Evolutionary conservation across 92 coral and sea anemone species (phyloP), one percentile per base, ranked within the genome.

Genomic region (Palythoa grandis): DNA sequence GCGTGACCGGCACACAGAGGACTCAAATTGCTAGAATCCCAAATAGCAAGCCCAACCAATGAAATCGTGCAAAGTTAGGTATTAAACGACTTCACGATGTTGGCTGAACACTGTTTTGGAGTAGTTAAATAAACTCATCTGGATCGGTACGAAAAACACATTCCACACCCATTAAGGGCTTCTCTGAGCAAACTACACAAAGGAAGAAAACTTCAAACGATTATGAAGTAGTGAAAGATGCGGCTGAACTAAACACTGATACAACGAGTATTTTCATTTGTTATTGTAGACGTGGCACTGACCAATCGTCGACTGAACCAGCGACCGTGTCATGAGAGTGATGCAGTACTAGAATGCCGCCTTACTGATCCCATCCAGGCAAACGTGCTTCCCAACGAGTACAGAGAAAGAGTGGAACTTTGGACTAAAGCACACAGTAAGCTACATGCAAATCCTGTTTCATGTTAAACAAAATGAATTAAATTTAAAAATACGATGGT

Each of bases 271-370:
- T 19, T 65, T 69, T 69, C 2, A 24, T 23, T 82, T 15, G 75
- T 74, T 61, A 3, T 79, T 67, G 17, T 88, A 96, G 98, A 93
- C 83, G 95, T 96, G 70, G 90, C 93, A 20, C 74, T 84, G 48
- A 88, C 92, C 2, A 90, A 89, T 56, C 79, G 89, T 29, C 72
- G 77, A 58, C 87, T 96, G 5, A 88, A 82, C 73, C 99, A 96
- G 70, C 79, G 99, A 24, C 99, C 99, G 7, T 96, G 99, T 69
- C 93, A 92, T 23, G 99, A 96, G 86, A 93, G 97, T 68, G 99
- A 96, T 68, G 91, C 95, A 0, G 92, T 89, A 13, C 70, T 79
- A 23, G 99, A 96, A 72, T 96, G 98, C 82, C 88, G 99, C 52
- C 87, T 96, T 2, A 91, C 98, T 0, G 99, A 96, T 82, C 93